Percentiles rank a stretch among this genome's conserved stretches.
Conservation (phyloP, 2,113 vertebrate species). For the Mastomys coucha region DNA sequence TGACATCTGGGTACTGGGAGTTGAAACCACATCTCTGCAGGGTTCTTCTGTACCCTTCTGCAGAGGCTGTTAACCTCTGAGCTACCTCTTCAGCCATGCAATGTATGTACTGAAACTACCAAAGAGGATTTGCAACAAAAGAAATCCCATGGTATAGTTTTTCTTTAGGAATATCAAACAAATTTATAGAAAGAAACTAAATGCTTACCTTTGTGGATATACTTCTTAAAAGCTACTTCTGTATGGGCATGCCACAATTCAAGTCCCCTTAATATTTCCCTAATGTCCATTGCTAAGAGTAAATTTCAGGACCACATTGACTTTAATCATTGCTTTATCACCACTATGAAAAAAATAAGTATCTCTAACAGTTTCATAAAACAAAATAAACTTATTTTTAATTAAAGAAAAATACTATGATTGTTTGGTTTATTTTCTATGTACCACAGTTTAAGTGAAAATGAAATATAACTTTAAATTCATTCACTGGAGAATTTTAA, state of each 20-base stretch:
- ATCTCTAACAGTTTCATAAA: not conserved
- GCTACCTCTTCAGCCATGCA: not conserved
- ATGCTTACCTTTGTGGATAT: not conserved
- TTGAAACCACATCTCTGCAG: no score
- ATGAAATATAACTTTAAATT: not conserved
- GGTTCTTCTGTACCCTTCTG: no score
- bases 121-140: not conserved
- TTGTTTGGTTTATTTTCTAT: not conserved
- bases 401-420: not conserved
- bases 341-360: not conserved
- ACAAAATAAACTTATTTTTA: not conserved
- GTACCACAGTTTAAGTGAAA: not conserved
- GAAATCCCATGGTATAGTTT: not conserved
- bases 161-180: not conserved
- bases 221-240: not conserved
- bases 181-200: not conserved
- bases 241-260: not conserved
- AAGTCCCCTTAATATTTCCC: not conserved
- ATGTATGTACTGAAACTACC: no score
- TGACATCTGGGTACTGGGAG: not conserved
- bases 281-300: not conserved
- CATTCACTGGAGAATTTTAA: not conserved
- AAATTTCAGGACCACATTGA: not conserved
- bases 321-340: not conserved
- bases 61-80: not conserved